These are phyloP conservation scores for Acanthurus leucopareius DNA, from an alignment of 2,797 vertebrate genomes.

Conservation along the genomic window DNA sequence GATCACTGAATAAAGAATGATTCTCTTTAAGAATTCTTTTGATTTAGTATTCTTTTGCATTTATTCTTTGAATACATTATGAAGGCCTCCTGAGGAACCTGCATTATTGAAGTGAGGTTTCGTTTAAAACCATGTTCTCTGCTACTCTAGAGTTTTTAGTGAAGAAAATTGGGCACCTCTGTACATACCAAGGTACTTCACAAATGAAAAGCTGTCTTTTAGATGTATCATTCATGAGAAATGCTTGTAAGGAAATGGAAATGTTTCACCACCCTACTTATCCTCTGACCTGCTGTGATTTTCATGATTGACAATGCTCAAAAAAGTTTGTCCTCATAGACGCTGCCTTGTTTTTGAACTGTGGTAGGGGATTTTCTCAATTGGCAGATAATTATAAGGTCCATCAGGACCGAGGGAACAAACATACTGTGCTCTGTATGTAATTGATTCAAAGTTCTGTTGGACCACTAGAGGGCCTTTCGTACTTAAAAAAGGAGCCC, in stretches of 20 bases:
- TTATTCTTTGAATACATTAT: constrained; percentile 29
- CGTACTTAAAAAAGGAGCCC: constrained; percentile 1
- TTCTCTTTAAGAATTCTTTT: constrained; percentile 30
- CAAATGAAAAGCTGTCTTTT: constrained; percentile 1
- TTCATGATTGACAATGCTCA: background rate
- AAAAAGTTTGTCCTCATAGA: background rate
- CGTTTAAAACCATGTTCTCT: constrained; percentile 25
- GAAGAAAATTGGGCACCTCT: constrained; percentile 3
- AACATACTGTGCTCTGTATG: background rate
- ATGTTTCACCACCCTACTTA: constrained; percentile 1
- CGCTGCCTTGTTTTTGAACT: background rate
- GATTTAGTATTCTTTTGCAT: constrained; percentile 51
- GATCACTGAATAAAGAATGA: constrained; percentile 60
- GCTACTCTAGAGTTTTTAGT: constrained; percentile 32
- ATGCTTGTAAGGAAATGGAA: background rate
- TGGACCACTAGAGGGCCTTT: constrained; percentile 19
- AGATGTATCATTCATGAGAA: constrained; percentile 54
- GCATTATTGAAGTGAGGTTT: constrained; percentile 62
- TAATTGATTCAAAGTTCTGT: background rate
- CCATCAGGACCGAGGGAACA: background rate
- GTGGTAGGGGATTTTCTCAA: background rate
- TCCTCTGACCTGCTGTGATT: background rate
- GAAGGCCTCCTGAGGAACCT: constrained; percentile 14
- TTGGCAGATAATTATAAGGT: background rate
- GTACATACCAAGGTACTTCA: constrained; percentile 1